Percentiles rank a stretch among this genome's conserved stretches.
Evolutionary conservation across 2,888 invertebrate species (phyloP).

Genomic region (Gasteruption jaculator): DNA sequence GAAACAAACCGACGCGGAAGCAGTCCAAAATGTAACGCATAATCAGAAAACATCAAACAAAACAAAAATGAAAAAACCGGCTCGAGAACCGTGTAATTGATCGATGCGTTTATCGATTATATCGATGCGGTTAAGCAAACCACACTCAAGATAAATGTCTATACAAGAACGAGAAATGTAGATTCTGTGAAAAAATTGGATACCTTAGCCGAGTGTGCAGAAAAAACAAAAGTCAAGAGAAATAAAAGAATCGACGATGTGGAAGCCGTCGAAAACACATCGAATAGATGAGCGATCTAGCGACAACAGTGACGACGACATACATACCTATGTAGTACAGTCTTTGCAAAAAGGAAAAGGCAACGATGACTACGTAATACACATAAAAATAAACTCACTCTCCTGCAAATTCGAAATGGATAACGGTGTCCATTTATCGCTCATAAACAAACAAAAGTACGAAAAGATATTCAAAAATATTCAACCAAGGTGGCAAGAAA

Average conservation of each 20-base stretch:
- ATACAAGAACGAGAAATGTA: conserved; percentile 15
- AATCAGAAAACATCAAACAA: no score
- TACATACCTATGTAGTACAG: conserved; percentile 3
- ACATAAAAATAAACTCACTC: conserved; percentile 12
- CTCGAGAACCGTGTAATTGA: no score
- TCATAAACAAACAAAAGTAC: conserved; percentile 17
- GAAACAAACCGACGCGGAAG: no score
- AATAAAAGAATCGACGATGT: conserved; percentile 2
- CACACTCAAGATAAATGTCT: conserved; percentile 13
- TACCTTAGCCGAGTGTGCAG: conserved; percentile 7
- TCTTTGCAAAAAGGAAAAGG: conserved; percentile 4
- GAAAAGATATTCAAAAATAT: conserved; percentile 7
- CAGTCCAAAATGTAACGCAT: no score
- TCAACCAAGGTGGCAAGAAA: conserved; percentile 8
- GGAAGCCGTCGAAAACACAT: conserved; percentile 9
- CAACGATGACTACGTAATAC: conserved; percentile 12
- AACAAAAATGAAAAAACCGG: no score
- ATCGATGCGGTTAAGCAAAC: no score
- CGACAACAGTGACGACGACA: no score
- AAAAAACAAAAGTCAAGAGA: conserved; percentile 4
- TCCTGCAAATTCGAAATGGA: conserved; percentile 13
- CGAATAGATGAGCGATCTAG: conserved; percentile 12
- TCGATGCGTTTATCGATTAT: no score
- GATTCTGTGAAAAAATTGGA: conserved; percentile 5
- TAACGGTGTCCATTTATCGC: conserved; percentile 15